phyloP scores from a whole-genome alignment of 2,888 invertebrate genomes.

The Tenodera sinensis region DNA sequence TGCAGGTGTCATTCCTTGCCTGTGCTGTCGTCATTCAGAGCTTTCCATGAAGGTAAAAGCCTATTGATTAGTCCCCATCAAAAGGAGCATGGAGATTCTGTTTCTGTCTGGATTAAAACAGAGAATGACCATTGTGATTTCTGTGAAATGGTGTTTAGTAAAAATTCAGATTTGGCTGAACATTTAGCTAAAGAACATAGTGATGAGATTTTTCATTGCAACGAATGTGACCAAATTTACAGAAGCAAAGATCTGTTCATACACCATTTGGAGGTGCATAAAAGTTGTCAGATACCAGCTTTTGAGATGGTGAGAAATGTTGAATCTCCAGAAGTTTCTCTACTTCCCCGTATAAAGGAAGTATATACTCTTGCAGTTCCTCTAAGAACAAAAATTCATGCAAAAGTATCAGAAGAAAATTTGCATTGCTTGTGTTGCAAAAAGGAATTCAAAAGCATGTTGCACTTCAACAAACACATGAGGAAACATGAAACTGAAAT shows the following conservation, averaged over 20 bases:
- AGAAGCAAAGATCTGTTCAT: not conserved
- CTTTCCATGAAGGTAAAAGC: constrained; percentile 8
- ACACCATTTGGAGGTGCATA: not conserved
- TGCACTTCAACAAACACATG: not conserved
- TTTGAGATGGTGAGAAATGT: not conserved
- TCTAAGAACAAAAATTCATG: not conserved
- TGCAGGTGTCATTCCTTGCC: constrained; percentile 20
- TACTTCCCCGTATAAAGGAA: not conserved
- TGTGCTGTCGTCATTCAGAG: constrained; percentile 5
- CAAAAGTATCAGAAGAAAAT: not conserved
- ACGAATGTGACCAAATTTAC: not conserved
- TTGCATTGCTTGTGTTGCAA: not conserved
- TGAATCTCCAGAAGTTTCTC: not conserved
- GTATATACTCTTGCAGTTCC: not conserved
- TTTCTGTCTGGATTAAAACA: not conserved
- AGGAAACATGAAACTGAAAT: not conserved
- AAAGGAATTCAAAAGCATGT: not conserved
- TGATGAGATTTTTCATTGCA: not conserved
- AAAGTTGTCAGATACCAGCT: not conserved
- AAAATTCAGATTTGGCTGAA: not conserved
- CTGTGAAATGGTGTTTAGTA: not conserved
- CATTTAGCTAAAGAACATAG: constrained; percentile 3
- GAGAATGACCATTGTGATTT: not conserved
- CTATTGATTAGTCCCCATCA: not conserved
- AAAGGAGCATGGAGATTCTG: not conserved